Evolutionary conservation across 1,140 invertebrate species (phyloP).

Genomic region (Aphelenchoides besseyi): DNA sequence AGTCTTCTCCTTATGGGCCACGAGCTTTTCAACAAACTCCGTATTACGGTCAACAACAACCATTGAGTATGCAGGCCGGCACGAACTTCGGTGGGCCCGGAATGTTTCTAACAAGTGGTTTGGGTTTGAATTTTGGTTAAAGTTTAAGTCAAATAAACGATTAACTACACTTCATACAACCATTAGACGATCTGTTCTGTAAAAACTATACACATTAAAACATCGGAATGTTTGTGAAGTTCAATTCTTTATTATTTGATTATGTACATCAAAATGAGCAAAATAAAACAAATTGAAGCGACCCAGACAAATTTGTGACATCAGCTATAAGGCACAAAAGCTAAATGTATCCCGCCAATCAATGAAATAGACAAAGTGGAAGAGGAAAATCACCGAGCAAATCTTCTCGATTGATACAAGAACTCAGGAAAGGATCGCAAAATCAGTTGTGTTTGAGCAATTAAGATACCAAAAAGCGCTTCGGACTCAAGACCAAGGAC

Average conservation of each 20-base stretch:
- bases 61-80: neutral
- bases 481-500: conserved; percentile 26
- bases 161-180: no score
- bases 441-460: neutral
- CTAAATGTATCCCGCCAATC: neutral
- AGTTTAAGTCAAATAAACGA: conserved; percentile 10
- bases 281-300: neutral
- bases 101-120: neutral
- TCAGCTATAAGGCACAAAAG: conserved; percentile 2
- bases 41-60: conserved; percentile 6
- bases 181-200: neutral
- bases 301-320: neutral
- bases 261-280: no score
- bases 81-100: neutral
- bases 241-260: no score
- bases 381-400: neutral
- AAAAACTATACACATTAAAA: neutral
- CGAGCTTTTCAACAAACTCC: neutral
- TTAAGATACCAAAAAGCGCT: conserved; percentile 27
- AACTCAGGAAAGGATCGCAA: neutral
- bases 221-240: no score
- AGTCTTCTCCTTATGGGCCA: neutral
- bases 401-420: neutral
- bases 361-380: no score
- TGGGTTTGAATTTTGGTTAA: neutral